A percentile compares a stretch with the other conserved stretches of the same genome.
phyloP scores from a whole-genome alignment of 2,113 vertebrate species.

The Protomyctophum bolini region DNA sequence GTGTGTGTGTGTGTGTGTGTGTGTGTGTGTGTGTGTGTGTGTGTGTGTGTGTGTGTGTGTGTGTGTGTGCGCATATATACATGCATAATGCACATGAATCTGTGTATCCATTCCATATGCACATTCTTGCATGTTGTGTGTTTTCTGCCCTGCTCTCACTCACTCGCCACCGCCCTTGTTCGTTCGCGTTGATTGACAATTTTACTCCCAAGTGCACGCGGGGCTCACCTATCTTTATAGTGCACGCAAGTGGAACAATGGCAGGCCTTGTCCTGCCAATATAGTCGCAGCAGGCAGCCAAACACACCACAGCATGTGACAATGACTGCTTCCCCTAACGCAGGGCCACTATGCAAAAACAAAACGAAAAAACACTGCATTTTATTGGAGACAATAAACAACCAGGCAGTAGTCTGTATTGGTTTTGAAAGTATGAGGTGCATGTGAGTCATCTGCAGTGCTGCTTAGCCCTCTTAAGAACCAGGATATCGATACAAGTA shows the following conservation, averaged over 20 bases:
- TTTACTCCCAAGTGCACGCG: slow-evolving; percentile 7
- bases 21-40: slow-evolving; percentile 3
- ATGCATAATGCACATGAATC: too few relatives aligned
- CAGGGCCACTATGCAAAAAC: too few relatives aligned
- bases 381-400: too few relatives aligned
- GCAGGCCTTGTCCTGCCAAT: slow-evolving; percentile 40
- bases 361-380: too few relatives aligned
- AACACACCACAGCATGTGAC: slow-evolving; percentile 56
- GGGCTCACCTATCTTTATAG: slow-evolving; percentile 42
- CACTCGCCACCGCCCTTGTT: too few relatives aligned
- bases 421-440: too few relatives aligned
- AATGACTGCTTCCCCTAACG: slow-evolving; percentile 18
- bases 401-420: too few relatives aligned
- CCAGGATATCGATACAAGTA: neutral
- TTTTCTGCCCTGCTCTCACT: too few relatives aligned
- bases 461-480: too few relatives aligned
- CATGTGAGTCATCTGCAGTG: too few relatives aligned
- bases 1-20: slow-evolving; percentile 5
- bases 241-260: slow-evolving; percentile 39
- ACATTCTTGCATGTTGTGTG: too few relatives aligned
- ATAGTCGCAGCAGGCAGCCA: slow-evolving; percentile 31
- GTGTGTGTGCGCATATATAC: neutral
- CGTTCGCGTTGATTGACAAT: neutral
- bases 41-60: slow-evolving; percentile 7
- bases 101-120: too few relatives aligned